phyloP scores from a whole-genome alignment of 2,888 invertebrate species.

The Gibbula magus region DNA sequence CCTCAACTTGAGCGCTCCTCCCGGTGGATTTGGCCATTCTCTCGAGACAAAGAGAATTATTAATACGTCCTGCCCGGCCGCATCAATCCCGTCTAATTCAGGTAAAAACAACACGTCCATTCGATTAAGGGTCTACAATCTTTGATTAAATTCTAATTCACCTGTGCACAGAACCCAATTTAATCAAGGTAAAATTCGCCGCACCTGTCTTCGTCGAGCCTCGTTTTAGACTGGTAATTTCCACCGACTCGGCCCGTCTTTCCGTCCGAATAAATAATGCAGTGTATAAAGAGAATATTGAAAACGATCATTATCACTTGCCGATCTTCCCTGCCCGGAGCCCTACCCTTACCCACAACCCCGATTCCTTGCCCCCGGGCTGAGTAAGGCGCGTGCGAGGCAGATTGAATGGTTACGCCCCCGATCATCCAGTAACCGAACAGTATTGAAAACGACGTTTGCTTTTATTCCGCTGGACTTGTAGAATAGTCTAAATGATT shows the following conservation, averaged over 20 bases:
- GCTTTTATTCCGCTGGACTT: too few species aligned
- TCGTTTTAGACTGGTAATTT: not conserved
- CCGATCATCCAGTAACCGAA: too few species aligned
- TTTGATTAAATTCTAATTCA: slow-evolving; percentile 40
- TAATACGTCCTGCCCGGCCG: not conserved
- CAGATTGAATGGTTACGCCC: not conserved
- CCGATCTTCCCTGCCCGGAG: not conserved
- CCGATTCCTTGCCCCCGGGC: not conserved
- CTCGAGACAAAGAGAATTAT: slow-evolving; percentile 7
- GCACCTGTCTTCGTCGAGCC: slow-evolving; percentile 6
- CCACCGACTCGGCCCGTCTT: not conserved
- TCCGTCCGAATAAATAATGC: not conserved
- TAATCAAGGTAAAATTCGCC: slow-evolving; percentile 34
- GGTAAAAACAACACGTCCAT: slow-evolving; percentile 24
- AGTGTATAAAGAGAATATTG: not conserved
- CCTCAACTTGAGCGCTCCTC: not conserved
- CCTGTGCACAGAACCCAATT: slow-evolving; percentile 27
- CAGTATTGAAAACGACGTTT: too few species aligned
- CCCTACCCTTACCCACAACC: not conserved
- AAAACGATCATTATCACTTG: slow-evolving; percentile 10
- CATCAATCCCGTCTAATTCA: not conserved
- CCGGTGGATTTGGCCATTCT: not conserved
- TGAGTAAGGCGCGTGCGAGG: not conserved
- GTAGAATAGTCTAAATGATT: too few species aligned
- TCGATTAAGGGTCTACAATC: slow-evolving; percentile 35